These are phyloP conservation scores for Euproctis similis DNA, from an alignment of 2,888 invertebrate genomes.

Conservation along the genomic window DNA sequence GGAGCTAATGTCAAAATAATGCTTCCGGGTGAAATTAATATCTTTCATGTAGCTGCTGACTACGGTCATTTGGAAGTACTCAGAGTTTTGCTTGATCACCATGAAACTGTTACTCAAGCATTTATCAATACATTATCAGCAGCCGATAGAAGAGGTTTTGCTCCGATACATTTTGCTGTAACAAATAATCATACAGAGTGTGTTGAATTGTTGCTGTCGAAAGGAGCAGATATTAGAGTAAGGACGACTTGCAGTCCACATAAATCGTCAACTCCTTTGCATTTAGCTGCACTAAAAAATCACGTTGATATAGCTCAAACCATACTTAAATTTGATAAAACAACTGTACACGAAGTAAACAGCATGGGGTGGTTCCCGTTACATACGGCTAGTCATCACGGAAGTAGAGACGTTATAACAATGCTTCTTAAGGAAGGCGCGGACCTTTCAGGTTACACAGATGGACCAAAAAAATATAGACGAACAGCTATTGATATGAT, in stretches of 20 bases:
- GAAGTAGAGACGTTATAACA: slow-evolving; percentile 74
- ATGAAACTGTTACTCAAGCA: slow-evolving; percentile 41
- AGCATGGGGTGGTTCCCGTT: slow-evolving; percentile 47
- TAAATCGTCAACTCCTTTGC: slow-evolving; percentile 60
- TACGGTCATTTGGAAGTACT: slow-evolving; percentile 72
- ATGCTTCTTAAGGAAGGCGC: slow-evolving; percentile 60
- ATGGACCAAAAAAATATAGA: slow-evolving; percentile 51
- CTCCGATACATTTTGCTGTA: slow-evolving; percentile 74
- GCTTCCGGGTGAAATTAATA: slow-evolving; percentile 63
- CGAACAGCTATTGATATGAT: slow-evolving; percentile 72
- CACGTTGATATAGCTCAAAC: slow-evolving; percentile 47
- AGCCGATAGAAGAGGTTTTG: slow-evolving; percentile 57
- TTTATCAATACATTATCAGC: slow-evolving; percentile 50
- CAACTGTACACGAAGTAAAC: slow-evolving; percentile 59
- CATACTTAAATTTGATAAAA: slow-evolving; percentile 52
- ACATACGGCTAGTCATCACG: slow-evolving; percentile 70
- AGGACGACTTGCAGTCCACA: slow-evolving; percentile 58
- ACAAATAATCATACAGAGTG: slow-evolving; percentile 65
- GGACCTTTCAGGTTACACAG: slow-evolving; percentile 55
- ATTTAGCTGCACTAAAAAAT: slow-evolving; percentile 62
- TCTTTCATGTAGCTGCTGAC: slow-evolving; percentile 77
- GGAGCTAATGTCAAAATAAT: slow-evolving; percentile 60
- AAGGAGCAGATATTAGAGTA: slow-evolving; percentile 58
- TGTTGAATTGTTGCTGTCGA: slow-evolving; percentile 54
- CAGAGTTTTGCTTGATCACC: slow-evolving; percentile 60